A percentile compares a stretch with the other conserved stretches of the same genome.
Evolutionary conservation across 2,888 invertebrate species (phyloP).

Genomic region (Schizaphis graminum): DNA sequence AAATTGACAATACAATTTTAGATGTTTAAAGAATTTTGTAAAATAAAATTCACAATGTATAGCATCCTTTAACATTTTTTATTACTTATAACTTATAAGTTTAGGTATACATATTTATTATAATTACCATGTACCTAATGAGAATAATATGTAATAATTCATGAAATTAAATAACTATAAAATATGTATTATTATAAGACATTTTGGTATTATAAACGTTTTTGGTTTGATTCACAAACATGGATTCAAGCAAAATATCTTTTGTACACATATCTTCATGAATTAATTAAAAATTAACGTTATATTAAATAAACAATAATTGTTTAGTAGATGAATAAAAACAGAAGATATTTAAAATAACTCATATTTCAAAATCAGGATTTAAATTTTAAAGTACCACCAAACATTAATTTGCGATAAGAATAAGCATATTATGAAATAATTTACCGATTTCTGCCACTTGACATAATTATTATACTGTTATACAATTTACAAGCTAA

Average conservation of each 20-base stretch:
- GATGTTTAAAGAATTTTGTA: not conserved
- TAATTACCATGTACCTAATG: not conserved
- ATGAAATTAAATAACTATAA: not conserved
- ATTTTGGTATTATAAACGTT: not conserved
- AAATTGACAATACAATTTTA: not conserved
- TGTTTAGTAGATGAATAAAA: not conserved
- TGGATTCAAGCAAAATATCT: not conserved
- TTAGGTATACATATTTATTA: not conserved
- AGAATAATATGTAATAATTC: not conserved
- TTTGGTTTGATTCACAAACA: not conserved
- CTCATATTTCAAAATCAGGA: not conserved
- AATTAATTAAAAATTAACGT: not conserved
- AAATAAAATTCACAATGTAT: not conserved
- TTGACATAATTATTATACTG: not conserved
- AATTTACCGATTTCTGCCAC: slow-evolving; percentile 8
- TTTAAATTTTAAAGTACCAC: not conserved
- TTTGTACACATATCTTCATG: too few species aligned
- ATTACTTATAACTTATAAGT: not conserved
- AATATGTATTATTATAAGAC: not conserved
- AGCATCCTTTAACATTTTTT: not conserved
- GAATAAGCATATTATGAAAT: not conserved
- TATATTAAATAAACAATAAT: not conserved
- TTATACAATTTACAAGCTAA: not conserved
- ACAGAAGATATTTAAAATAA: not conserved
- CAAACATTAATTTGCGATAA: not conserved